Evolutionary conservation across 2,797 vertebrate genomes (phyloP).

Genomic region (Sus cebifrons): DNA sequence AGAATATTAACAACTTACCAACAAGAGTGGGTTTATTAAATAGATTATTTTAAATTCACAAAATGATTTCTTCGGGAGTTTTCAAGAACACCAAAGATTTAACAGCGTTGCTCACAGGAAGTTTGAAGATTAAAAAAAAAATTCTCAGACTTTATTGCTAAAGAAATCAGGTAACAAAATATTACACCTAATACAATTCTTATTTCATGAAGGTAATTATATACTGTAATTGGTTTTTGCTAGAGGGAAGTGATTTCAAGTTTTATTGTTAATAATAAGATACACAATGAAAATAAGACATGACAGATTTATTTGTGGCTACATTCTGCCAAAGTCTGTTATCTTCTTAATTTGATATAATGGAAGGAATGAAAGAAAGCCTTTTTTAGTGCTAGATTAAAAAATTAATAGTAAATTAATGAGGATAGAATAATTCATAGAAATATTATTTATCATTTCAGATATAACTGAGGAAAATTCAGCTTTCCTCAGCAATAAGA

Average conservation of each 20-base stretch:
- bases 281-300: slow-evolving; percentile 40
- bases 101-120: neutral
- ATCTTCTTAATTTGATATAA: slow-evolving; percentile 53
- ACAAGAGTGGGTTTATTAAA: neutral
- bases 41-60: slow-evolving; percentile 35
- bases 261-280: slow-evolving; percentile 45
- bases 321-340: neutral
- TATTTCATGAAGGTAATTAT: slow-evolving; percentile 30
- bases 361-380: neutral
- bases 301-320: slow-evolving; percentile 19
- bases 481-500: neutral
- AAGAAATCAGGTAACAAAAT: neutral
- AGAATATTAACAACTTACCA: neutral
- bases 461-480: neutral
- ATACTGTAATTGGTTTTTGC: slow-evolving; percentile 45
- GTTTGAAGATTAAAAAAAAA: slow-evolving; percentile 44
- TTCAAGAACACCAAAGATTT: neutral
- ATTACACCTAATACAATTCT: neutral
- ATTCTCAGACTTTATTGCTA: neutral
- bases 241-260: neutral
- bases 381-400: neutral
- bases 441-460: neutral
- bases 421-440: neutral
- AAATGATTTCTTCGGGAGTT: neutral
- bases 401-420: slow-evolving; percentile 49